These are phyloP conservation scores for Heterotis niloticus DNA, from an alignment of 2,113 vertebrate species.

Conservation along the genomic window DNA sequence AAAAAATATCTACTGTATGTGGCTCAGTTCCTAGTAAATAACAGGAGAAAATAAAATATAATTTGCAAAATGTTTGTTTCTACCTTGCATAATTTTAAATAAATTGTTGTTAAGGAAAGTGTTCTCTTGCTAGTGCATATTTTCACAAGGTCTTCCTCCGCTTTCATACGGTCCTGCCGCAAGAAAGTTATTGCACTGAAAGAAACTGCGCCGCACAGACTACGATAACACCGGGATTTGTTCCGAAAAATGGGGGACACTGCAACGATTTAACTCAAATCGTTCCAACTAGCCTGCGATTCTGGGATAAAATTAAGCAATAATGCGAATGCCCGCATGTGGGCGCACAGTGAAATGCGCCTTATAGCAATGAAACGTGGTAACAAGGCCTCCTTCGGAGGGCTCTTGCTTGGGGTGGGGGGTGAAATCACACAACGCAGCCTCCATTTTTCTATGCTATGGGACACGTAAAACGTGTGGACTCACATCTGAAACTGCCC, in stretches of 20 bases:
- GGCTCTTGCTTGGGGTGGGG: neutral
- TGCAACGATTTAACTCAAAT: conserved; percentile 52
- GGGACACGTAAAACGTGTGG: neutral
- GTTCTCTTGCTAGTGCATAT: neutral
- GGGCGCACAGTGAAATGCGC: neutral
- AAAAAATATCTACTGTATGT: no score
- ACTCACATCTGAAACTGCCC: neutral
- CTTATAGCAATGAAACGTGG: neutral
- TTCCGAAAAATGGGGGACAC: conserved; percentile 57
- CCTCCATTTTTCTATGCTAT: neutral
- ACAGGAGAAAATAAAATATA: no score
- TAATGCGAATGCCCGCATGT: neutral
- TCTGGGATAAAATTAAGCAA: neutral
- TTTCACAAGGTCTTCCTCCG: neutral
- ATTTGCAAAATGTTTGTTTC: neutral
- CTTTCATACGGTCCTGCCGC: neutral
- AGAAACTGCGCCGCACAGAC: conserved; percentile 53
- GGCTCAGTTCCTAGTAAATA: no score
- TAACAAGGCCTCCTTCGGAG: neutral
- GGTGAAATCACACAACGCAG: neutral
- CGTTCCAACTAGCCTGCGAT: conserved; percentile 21
- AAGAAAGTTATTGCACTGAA: conserved; percentile 17
- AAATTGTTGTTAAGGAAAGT: neutral
- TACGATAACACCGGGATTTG: conserved; percentile 57
- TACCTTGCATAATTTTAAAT: neutral